Base-by-base conservation (phyloP, 2,888 invertebrate genomes). In the Penaeus monodon region DNA sequence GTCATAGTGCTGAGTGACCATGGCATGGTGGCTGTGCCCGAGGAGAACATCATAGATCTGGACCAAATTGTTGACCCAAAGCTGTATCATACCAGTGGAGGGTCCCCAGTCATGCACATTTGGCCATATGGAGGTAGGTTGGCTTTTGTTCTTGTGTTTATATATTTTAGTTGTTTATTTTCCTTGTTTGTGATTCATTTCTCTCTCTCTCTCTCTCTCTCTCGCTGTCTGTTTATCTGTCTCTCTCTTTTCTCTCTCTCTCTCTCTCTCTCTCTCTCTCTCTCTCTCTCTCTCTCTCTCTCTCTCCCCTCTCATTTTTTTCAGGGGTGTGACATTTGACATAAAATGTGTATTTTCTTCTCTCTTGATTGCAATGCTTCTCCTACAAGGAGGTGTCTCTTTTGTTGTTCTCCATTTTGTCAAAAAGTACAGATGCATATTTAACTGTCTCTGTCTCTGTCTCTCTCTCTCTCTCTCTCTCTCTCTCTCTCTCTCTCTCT, bases 1-100 rank as follows among this genome's bases (percentile, higher is more conserved):
- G 90, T 93, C 7, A 92, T 93, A 33, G 88, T 93, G 7, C 92
- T 92, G 63, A 92, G 92, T 91, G 93, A 93, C 90, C 93, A 93
- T 91, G 93, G 93, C 12, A 93, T 93, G 92, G 90, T 92, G 24
- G 86, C 90, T 22, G 91, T 92, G 17, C 84, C 74, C 6, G 73
- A 87, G 20, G 74, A 83, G 20, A 79, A 88, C 49, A 91, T 91
- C 49, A 91, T 91, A 38, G 74, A 88, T 66, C 80, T 91, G 78
- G 68, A 84, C 24, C 76, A 74, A 17, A 74, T 90, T 70, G 85
- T 91, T 38, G 87, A 91, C 81, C 74, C 88, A 2, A 84, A 77
- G n/a, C 70, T 81, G n/a, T 91, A 90, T 85, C 44, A 79, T 20
- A 66, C 91, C 17, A 90, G 91, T 78, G 91, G 91, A 24, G 63